Conservation (phyloP, 2,888 invertebrate species). For the Drosophila bunnanda region DNA sequence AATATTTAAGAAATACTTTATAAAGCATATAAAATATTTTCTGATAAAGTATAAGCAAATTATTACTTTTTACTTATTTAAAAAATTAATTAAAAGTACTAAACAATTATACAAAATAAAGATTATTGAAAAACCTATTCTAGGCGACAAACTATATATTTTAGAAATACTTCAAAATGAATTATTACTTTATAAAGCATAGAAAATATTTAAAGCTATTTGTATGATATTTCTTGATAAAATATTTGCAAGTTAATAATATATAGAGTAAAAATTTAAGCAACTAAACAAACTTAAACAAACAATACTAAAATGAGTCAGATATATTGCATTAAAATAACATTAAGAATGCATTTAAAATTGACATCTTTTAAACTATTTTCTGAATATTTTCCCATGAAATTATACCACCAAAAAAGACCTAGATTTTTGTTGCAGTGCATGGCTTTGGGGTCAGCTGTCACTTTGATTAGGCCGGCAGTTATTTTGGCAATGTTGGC, state of each 20-base stretch:
- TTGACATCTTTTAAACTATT: no score
- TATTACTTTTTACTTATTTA: not conserved
- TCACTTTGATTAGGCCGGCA: slow-evolving; percentile 49
- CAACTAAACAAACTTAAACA: no score
- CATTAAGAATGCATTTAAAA: no score
- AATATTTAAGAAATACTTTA: no score
- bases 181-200: not conserved
- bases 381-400: not conserved
- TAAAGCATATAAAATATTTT: not conserved
- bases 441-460: slow-evolving; percentile 34
- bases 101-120: not conserved
- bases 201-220: not conserved
- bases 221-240: not conserved
- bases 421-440: not conserved
- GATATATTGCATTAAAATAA: no score
- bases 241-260: not conserved
- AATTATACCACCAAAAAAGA: not conserved
- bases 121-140: no score
- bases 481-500: slow-evolving; percentile 44
- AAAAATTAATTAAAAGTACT: not conserved
- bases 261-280: no score
- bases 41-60: not conserved
- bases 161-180: no score
- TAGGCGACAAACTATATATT: no score
- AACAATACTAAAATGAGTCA: no score